Conservation (phyloP, 2,888 invertebrate species). For the Spatulosminthurus flaviceps region DNA sequence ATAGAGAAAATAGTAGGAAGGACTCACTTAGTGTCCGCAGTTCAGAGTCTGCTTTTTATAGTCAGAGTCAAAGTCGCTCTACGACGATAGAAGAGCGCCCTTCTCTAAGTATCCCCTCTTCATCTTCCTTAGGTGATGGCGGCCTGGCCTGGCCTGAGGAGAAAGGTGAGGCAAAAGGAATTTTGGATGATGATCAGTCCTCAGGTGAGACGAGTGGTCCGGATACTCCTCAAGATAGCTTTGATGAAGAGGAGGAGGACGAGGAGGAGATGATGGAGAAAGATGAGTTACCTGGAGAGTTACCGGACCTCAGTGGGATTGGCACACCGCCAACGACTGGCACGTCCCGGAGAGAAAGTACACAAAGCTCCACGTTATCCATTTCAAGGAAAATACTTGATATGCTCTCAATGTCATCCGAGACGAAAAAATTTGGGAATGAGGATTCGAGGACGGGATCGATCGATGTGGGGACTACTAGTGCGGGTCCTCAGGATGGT, state of each 20-base stretch:
- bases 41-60: slow-evolving; percentile 64
- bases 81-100: slow-evolving; percentile 59
- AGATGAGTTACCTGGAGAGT: slow-evolving; percentile 13
- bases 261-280: slow-evolving; percentile 50
- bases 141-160: slow-evolving; percentile 55
- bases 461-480: slow-evolving; percentile 67
- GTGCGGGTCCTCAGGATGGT: slow-evolving; percentile 64
- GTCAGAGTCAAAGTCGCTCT: slow-evolving; percentile 58
- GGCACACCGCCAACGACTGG: slow-evolving; percentile 56
- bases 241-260: slow-evolving; percentile 75
- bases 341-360: slow-evolving; percentile 59
- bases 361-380: slow-evolving; percentile 62
- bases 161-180: slow-evolving; percentile 40
- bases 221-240: slow-evolving; percentile 80
- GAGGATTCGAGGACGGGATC: slow-evolving; percentile 63
- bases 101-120: slow-evolving; percentile 60
- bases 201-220: slow-evolving; percentile 90
- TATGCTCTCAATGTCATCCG: slow-evolving; percentile 63
- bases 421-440: slow-evolving; percentile 60
- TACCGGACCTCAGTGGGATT: slow-evolving; percentile 39
- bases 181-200: slow-evolving; percentile 66
- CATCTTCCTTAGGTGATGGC: slow-evolving; percentile 60
- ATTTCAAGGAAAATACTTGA: slow-evolving; percentile 62
- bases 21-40: slow-evolving; percentile 61
- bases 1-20: slow-evolving; percentile 49